Evolutionary conservation across 2,113 vertebrate genomes (phyloP), one percentile per base, ranked within the genome.

Genomic region (Gopherus evgoodei): DNA sequence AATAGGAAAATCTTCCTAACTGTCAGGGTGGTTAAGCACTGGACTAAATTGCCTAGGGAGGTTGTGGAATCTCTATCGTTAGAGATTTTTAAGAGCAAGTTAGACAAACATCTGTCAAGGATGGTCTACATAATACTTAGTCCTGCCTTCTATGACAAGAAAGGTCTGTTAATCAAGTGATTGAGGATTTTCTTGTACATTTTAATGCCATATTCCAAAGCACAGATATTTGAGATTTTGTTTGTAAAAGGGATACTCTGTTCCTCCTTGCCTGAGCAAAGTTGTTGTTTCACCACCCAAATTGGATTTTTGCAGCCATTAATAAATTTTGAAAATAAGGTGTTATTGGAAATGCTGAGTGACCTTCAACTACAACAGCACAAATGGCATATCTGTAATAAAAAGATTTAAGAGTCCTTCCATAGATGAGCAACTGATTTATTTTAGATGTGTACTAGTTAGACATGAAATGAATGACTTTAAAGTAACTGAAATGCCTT

Each of bases 351-450:
- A 95, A 29, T 80, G 29, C 31, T 78, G 78, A 42, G 54, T 96
- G 86, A 88, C 91, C 84, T 96, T 91, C 95, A 97, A 86, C 81
- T 62, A n/a, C 49, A 81, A 86, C 42, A 76, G 82, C 86, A 72
- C 47, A 92, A 96, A 84, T 50, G 38, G 52, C 42, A 92, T 85
- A 87, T 62, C 49, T 84, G 53, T 57, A 89, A 94, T 81, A 92
- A 96, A 47, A 87, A 94, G 2, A 91, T 88, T 95, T 90, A 93
- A 93, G 94, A 95, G 72, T 50, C 54, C 87, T 72, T 81, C 86
- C 84, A 91, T 76, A 88, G 59, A 94, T 10, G 44, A 83, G 50
- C 21, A 92, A 50, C 17, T 38, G 42, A 89, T 90, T 96, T 90
- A 91, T 88, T 95, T 95, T 86, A 89, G 8, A 76, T 93, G 81